Conservation (phyloP, 2,888 invertebrate genomes). For the Pristionchus arcanus region DNA sequence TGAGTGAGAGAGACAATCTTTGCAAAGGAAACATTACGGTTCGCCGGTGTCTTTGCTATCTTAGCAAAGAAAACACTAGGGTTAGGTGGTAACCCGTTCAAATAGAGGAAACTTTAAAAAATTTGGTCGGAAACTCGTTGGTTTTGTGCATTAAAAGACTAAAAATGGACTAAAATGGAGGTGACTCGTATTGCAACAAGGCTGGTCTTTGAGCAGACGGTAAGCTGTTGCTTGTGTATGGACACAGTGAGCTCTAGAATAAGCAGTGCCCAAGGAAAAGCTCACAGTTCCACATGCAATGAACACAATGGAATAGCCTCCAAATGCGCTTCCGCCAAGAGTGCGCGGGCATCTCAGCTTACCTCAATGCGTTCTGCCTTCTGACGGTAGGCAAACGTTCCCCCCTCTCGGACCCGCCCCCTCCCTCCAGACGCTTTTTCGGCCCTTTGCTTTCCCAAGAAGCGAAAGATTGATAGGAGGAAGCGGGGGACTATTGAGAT, state of each 20-base stretch:
- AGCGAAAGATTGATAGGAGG: not conserved
- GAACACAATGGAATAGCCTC: not conserved
- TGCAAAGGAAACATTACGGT: too few relatives aligned
- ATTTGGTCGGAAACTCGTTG: too few relatives aligned
- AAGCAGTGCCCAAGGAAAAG: not conserved
- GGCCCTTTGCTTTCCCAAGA: not conserved
- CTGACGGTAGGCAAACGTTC: slow-evolving; percentile 22
- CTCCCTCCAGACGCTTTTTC: not conserved
- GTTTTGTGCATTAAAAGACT: too few relatives aligned
- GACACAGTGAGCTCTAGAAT: not conserved
- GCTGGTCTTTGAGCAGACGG: too few relatives aligned
- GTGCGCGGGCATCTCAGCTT: slow-evolving; percentile 1
- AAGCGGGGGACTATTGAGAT: not conserved
- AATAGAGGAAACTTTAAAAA: too few relatives aligned
- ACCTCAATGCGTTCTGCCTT: slow-evolving; percentile 12
- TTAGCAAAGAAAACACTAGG: too few relatives aligned
- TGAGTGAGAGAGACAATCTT: too few relatives aligned
- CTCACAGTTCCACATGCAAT: not conserved
- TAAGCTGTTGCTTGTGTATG: not conserved
- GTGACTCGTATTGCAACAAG: too few relatives aligned
- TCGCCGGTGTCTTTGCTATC: too few relatives aligned
- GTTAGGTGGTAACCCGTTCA: too few relatives aligned
- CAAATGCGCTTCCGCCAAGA: slow-evolving; percentile 38
- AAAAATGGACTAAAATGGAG: too few relatives aligned
- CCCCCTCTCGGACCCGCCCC: not conserved